phyloP scores from a whole-genome alignment of 2,888 invertebrate genomes.

The Drosophila testacea region DNA sequence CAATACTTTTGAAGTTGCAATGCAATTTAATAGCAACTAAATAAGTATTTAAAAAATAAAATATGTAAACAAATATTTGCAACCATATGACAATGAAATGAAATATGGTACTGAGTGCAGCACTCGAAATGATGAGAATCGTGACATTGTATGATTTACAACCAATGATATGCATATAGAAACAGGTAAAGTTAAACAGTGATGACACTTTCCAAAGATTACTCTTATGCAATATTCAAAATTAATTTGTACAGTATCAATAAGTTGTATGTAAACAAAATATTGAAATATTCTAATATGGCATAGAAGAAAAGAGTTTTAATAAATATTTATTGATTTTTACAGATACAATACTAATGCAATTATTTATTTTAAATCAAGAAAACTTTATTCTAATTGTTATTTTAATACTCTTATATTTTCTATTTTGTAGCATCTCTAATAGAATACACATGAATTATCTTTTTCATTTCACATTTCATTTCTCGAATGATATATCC shows the following conservation, averaged over 20 bases:
- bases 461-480: not conserved
- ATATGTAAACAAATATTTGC: slow-evolving; percentile 14
- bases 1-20: slow-evolving; percentile 31
- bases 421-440: no score
- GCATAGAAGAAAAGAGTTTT: no score
- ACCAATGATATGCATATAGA: not conserved
- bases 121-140: slow-evolving; percentile 43
- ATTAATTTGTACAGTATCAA: no score
- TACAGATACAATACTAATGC: no score
- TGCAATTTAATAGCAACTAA: slow-evolving; percentile 41
- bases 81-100: slow-evolving; percentile 51
- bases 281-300: no score
- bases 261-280: no score
- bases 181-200: not conserved
- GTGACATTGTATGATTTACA: slow-evolving; percentile 41
- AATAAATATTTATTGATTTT: no score
- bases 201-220: not conserved
- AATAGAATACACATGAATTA: not conserved
- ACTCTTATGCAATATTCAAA: not conserved
- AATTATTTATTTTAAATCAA: no score
- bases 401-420: no score
- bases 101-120: slow-evolving; percentile 43
- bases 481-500: not conserved
- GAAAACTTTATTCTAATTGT: no score
- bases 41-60: slow-evolving; percentile 15